Evolutionary conservation across 2,888 invertebrate genomes (phyloP).

Genomic region (Cerceris ruficornis): DNA sequence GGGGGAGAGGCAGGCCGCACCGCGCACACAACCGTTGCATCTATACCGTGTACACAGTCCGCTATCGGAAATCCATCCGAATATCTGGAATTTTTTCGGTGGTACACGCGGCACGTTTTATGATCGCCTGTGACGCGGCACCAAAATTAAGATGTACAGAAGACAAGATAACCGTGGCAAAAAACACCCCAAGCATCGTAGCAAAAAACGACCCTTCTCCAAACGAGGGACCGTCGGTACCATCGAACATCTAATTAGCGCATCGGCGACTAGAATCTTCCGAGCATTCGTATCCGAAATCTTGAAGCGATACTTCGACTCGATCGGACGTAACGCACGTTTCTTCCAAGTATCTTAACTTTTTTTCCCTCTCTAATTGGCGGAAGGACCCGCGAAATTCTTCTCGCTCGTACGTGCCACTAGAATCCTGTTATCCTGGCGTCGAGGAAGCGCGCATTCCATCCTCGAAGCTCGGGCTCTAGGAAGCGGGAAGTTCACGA

Average conservation of each 20-base stretch:
- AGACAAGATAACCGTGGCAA: slow-evolving; percentile 34
- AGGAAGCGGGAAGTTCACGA: background rate
- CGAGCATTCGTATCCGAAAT: no score
- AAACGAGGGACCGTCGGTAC: background rate
- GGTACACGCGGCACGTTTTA: slow-evolving; percentile 50
- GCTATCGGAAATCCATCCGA: slow-evolving; percentile 65
- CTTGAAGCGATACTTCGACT: no score
- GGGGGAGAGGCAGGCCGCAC: background rate
- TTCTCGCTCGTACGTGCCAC: background rate
- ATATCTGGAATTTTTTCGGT: slow-evolving; percentile 65
- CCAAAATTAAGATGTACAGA: slow-evolving; percentile 62
- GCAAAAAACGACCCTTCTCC: background rate
- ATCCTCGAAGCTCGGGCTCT: slow-evolving; percentile 39
- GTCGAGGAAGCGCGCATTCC: slow-evolving; percentile 30
- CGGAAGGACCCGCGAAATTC: background rate
- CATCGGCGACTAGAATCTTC: no score
- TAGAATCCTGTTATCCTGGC: slow-evolving; percentile 68
- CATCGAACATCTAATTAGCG: background rate
- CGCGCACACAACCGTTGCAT: slow-evolving; percentile 11
- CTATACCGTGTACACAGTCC: slow-evolving; percentile 20
- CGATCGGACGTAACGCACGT: background rate
- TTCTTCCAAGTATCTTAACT: slow-evolving; percentile 15
- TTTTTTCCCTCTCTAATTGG: slow-evolving; percentile 3
- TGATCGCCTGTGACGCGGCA: slow-evolving; percentile 63
- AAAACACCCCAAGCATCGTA: slow-evolving; percentile 7